phyloP scores from a whole-genome alignment of 2,888 invertebrate species.

The Listrodromus nycthemerus region DNA sequence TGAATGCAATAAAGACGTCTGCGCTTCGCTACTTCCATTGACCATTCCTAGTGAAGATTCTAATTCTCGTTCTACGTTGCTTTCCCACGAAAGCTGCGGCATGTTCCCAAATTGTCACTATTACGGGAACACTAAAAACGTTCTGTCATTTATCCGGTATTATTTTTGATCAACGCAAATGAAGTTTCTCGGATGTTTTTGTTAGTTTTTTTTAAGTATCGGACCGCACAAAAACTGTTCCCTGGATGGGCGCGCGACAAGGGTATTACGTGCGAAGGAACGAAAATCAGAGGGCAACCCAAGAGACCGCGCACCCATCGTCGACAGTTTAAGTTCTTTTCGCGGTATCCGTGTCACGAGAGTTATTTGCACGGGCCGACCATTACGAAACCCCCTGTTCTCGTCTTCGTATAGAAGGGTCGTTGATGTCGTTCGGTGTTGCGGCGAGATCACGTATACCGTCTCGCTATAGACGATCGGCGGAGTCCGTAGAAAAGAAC shows the following conservation, averaged over 20 bases:
- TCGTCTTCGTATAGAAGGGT: conserved; percentile 41
- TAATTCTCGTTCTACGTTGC: too few species aligned
- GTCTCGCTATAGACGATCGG: conserved; percentile 33
- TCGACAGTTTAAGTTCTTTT: conserved; percentile 68
- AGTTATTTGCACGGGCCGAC: conserved; percentile 65
- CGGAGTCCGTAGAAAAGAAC: conserved; percentile 53
- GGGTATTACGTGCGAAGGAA: conserved; percentile 21
- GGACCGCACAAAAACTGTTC: background rate
- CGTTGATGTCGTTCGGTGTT: conserved; percentile 59
- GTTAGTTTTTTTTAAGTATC: background rate
- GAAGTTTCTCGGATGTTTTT: background rate
- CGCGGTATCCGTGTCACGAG: conserved; percentile 65
- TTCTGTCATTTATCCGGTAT: too few species aligned
- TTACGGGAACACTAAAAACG: too few species aligned
- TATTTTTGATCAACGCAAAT: background rate
- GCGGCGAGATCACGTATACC: conserved; percentile 58
- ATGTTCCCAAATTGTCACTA: too few species aligned
- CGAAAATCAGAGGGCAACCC: conserved; percentile 3
- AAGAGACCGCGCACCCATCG: conserved; percentile 44
- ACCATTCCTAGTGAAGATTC: too few species aligned
- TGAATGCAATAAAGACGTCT: background rate
- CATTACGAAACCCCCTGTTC: conserved; percentile 61
- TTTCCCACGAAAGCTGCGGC: too few species aligned
- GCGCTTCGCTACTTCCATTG: too few species aligned
- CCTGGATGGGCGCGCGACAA: background rate